Percentiles rank a stretch among this genome's conserved stretches.
Evolutionary conservation across 2,113 vertebrate species (phyloP).

Genomic region (Podilymbus podiceps): DNA sequence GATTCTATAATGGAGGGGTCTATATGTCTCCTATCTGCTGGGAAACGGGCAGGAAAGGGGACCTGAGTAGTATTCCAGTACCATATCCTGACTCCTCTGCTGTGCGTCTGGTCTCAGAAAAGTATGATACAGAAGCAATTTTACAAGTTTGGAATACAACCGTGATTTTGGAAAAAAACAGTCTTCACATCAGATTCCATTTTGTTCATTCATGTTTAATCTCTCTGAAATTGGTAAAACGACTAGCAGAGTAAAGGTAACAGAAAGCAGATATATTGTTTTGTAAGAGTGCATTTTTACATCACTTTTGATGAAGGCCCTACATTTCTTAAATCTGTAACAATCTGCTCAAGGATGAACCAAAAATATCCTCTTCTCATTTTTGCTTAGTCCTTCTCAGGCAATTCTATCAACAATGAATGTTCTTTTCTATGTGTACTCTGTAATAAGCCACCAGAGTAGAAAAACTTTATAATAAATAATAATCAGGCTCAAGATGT

Average conservation of each 20-base stretch:
- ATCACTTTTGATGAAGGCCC: not conserved
- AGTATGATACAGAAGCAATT: not conserved
- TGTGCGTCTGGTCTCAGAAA: not conserved
- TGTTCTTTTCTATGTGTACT: not conserved
- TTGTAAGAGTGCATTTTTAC: not conserved
- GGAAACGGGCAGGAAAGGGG: not conserved
- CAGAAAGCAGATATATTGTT: not conserved
- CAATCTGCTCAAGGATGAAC: not conserved
- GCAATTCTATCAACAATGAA: not conserved
- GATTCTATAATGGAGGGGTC: not conserved
- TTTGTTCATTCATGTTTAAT: not conserved
- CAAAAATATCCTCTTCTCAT: not conserved
- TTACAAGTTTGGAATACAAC: not conserved
- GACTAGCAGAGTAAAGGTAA: not conserved
- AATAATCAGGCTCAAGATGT: not conserved
- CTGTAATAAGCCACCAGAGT: not conserved
- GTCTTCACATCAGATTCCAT: not conserved
- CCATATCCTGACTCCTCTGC: not conserved
- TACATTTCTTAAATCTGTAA: not conserved
- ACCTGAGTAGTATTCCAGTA: not conserved
- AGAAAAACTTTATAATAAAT: not conserved
- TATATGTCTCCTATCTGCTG: not conserved
- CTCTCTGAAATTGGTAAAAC: not conserved
- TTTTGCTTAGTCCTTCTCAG: not conserved
- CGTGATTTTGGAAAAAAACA: not conserved